Percentiles rank a stretch among this genome's conserved stretches.
phyloP scores from a whole-genome alignment of 2,888 invertebrate species.

The Platerodrilus igneus region DNA sequence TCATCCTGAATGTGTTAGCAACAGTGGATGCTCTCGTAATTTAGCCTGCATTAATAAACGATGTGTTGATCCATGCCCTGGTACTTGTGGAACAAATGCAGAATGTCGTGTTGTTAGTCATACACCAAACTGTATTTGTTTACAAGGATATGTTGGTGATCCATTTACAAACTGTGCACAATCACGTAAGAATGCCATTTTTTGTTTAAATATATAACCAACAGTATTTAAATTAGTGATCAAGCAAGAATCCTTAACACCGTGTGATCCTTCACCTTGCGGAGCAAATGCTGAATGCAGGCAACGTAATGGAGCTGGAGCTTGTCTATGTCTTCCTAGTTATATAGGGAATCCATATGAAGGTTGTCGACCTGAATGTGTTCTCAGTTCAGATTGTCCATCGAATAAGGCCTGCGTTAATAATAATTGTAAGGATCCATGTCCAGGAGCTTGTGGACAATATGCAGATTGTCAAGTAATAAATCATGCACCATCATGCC shows the following conservation, averaged over 20 bases:
- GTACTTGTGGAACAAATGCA: constrained; percentile 70
- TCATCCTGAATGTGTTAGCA: constrained; percentile 68
- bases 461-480: constrained; percentile 71
- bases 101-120: constrained; percentile 68
- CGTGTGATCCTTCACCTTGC: constrained; percentile 65
- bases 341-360: constrained; percentile 75
- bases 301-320: constrained; percentile 57
- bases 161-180: constrained; percentile 60
- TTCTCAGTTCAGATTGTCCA: constrained; percentile 66
- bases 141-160: constrained; percentile 55
- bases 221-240: constrained; percentile 22
- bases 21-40: constrained; percentile 65
- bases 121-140: constrained; percentile 66
- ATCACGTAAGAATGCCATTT: constrained; percentile 13
- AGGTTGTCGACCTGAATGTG: constrained; percentile 72
- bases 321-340: constrained; percentile 66
- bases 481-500: constrained; percentile 67
- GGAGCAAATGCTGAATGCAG: constrained; percentile 65
- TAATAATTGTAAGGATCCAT: constrained; percentile 75
- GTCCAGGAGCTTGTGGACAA: constrained; percentile 72
- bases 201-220: background rate
- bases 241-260: constrained; percentile 46
- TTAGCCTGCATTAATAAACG: constrained; percentile 69
- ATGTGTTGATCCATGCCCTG: constrained; percentile 71
- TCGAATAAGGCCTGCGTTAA: constrained; percentile 68